Percentiles rank a stretch among this genome's conserved stretches.
phyloP scores from a whole-genome alignment of 2,797 vertebrate species.

The Chlorospingus flavigularis region DNA sequence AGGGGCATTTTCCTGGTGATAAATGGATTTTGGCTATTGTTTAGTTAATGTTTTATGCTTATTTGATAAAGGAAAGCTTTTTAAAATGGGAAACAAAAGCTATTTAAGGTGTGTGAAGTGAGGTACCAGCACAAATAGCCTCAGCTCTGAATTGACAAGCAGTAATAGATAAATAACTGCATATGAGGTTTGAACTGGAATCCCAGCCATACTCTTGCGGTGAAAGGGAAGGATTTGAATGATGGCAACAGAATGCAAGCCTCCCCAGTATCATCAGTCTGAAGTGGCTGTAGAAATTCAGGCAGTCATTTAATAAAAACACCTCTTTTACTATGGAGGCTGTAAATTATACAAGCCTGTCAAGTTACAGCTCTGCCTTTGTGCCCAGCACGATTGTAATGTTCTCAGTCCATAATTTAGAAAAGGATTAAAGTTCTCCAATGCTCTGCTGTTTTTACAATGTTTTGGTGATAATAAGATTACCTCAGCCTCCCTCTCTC shows the following conservation, averaged over 20 bases:
- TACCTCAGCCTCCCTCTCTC: slow-evolving; percentile 49
- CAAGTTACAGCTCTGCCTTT: slow-evolving; percentile 74
- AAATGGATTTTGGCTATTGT: slow-evolving; percentile 27
- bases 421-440: slow-evolving; percentile 66
- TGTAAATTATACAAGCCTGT: slow-evolving; percentile 72
- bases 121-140: slow-evolving; percentile 67
- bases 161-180: slow-evolving; percentile 57
- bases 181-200: slow-evolving; percentile 42
- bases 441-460: slow-evolving; percentile 46
- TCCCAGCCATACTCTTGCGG: slow-evolving; percentile 43
- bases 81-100: slow-evolving; percentile 66
- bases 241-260: slow-evolving; percentile 41
- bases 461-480: slow-evolving; percentile 64
- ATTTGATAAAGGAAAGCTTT: slow-evolving; percentile 76
- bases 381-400: slow-evolving; percentile 67
- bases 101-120: slow-evolving; percentile 77
- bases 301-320: slow-evolving; percentile 58
- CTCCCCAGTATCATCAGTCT: slow-evolving; percentile 19
- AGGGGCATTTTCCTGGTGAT: not conserved
- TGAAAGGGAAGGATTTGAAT: slow-evolving; percentile 49
- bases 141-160: slow-evolving; percentile 6
- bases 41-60: slow-evolving; percentile 71
- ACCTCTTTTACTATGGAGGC: slow-evolving; percentile 51
- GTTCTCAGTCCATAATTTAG: slow-evolving; percentile 84
- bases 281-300: slow-evolving; percentile 53